Evolutionary conservation across 2,888 invertebrate genomes (phyloP), one percentile per base, ranked within the genome.

Genomic region (Dicyrtoma fusca): DNA sequence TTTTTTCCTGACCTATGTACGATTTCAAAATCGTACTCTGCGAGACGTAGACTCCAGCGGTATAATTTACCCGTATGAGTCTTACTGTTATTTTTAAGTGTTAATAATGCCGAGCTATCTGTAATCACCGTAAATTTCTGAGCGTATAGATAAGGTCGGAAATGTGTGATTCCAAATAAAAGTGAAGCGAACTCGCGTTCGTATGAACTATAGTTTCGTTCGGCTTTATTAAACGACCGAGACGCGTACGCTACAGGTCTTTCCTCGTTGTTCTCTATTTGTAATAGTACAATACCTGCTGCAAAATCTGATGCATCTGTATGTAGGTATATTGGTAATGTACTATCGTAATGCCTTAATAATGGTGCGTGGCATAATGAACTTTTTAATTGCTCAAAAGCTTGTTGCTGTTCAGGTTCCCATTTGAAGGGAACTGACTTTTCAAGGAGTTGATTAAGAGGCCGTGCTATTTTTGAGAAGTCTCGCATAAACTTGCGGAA

Each of bases 81-180:
- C 11, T 84, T 79, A 71, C 84, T 83, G 11, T 84, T 47, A 0
- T 79, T 75, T 73, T 84, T 76, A 5, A 86, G 74, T 83, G 84
- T 86, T 82, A 83, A 83, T 49, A 86, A 78, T 0, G 85, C 83
- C 69, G 84, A 82, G 70, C 85, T 85, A 72, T 86, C 85, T 0
- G 83, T 84, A 1, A 81, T 65, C 0, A 85, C 78, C 0, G 75
- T 73, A 14, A 84, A 82, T 0, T 73, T 49, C 6, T 80, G 23
- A 0, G 83, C 82, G 64, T 83, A 83, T 0, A 85, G 75, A 72
- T 84, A 86, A 0, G 82, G 82, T 25, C 83, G 72, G 71, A 84
- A 84, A 72, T 84, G 83, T 11, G 81, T 69, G 0, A 83, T 72
- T 4, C 82, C 82, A 81, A 81, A 83, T 11, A 84, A 76, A 0